phyloP scores from a whole-genome alignment of 23 tunicate species.

The Trididemnum clinides region DNA sequence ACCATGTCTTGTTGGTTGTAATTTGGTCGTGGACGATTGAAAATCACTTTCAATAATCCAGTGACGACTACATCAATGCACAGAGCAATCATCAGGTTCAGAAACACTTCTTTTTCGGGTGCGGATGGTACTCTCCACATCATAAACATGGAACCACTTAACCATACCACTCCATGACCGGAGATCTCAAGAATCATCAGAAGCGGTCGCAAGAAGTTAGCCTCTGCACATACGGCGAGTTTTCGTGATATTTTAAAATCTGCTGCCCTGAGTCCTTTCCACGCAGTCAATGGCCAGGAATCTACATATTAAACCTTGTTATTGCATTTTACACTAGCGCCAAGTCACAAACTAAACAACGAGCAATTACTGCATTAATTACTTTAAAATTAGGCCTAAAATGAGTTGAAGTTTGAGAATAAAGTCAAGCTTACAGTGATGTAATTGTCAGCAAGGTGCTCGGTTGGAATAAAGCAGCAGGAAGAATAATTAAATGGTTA shows the following conservation, averaged over 20 bases:
- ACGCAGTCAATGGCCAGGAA: slow-evolving; percentile 4
- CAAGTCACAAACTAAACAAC: too few relatives aligned
- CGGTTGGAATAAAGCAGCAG: too few relatives aligned
- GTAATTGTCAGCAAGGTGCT: too few relatives aligned
- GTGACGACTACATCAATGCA: slow-evolving; percentile 46
- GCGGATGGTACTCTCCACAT: background rate
- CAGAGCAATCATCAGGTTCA: slow-evolving; percentile 60
- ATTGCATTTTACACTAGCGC: too few relatives aligned
- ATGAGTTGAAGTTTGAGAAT: too few relatives aligned
- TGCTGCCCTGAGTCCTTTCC: slow-evolving; percentile 30
- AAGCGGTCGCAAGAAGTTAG: slow-evolving; percentile 49
- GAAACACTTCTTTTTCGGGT: slow-evolving; percentile 45
- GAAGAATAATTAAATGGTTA: too few relatives aligned
- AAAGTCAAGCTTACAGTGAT: too few relatives aligned
- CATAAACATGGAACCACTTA: slow-evolving; percentile 28
- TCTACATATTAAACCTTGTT: too few relatives aligned
- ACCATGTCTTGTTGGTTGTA: slow-evolving; percentile 82
- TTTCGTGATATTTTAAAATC: slow-evolving; percentile 52
- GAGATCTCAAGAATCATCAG: slow-evolving; percentile 63
- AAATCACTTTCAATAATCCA: slow-evolving; percentile 37
- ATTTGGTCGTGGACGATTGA: slow-evolving; percentile 55
- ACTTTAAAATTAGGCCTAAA: too few relatives aligned
- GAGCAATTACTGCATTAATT: too few relatives aligned
- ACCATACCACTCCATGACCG: slow-evolving; percentile 82
- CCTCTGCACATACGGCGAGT: slow-evolving; percentile 52